phyloP scores from a whole-genome alignment of 2,888 invertebrate genomes.

The Polydrusus pterygomalis region DNA sequence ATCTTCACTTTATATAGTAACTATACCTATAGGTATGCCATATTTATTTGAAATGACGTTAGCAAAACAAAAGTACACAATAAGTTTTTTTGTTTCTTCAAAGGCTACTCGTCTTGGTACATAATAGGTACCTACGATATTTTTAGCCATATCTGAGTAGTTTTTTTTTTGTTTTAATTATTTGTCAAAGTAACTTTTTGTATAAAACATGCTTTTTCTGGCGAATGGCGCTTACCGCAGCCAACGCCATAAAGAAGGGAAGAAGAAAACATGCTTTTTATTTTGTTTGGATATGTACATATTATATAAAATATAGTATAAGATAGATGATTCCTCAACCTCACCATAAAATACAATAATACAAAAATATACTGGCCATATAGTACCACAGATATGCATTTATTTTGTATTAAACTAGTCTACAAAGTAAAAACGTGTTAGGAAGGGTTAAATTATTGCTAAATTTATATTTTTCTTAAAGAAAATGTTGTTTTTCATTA shows the following conservation, averaged over 20 bases:
- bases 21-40: too few relatives aligned
- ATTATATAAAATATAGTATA: too few relatives aligned
- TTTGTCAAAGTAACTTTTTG: background rate
- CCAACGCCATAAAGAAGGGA: too few relatives aligned
- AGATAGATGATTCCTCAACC: background rate
- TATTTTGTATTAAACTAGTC: slow-evolving; percentile 37
- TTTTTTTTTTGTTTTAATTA: background rate
- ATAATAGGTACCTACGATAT: too few relatives aligned
- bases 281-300: background rate
- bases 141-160: background rate
- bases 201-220: background rate
- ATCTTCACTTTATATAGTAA: too few relatives aligned
- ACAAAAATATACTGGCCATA: background rate
- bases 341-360: background rate
- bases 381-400: slow-evolving; percentile 26
- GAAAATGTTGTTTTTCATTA: slow-evolving; percentile 41
- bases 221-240: too few relatives aligned
- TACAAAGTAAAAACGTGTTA: slow-evolving; percentile 7
- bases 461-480: slow-evolving; percentile 36
- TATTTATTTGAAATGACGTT: too few relatives aligned
- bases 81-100: too few relatives aligned
- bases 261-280: background rate
- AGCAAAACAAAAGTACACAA: too few relatives aligned
- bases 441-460: slow-evolving; percentile 6
- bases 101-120: background rate